These are phyloP conservation scores for Eupleurogrammus muticus DNA, from an alignment of 2,797 vertebrate genomes.

Conservation along the genomic window DNA sequence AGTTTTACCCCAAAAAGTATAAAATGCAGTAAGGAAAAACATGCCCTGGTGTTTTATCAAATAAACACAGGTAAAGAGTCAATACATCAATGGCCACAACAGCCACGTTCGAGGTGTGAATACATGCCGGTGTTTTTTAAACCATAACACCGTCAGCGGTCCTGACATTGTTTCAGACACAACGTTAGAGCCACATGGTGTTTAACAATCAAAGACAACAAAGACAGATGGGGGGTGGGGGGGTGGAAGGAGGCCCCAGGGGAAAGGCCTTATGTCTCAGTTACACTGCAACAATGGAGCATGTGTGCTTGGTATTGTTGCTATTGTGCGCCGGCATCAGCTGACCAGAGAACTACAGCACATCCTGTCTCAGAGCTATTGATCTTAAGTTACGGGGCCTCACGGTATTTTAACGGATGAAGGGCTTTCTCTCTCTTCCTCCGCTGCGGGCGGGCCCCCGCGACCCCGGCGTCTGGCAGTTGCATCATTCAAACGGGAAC, in stretches of 20 bases:
- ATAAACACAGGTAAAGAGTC: too few species aligned
- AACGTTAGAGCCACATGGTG: slow-evolving; percentile 63
- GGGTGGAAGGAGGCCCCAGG: slow-evolving; percentile 60
- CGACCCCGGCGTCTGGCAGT: slow-evolving; percentile 60
- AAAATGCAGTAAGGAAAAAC: too few species aligned
- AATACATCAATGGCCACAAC: not conserved
- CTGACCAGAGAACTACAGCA: slow-evolving; percentile 74
- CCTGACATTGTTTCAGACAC: slow-evolving; percentile 49
- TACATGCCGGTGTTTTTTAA: slow-evolving; percentile 52
- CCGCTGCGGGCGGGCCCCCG: slow-evolving; percentile 46
- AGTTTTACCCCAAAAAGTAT: too few species aligned
- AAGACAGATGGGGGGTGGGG: slow-evolving; percentile 73
- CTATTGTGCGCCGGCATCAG: slow-evolving; percentile 74
- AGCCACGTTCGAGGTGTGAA: not conserved
- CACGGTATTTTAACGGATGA: slow-evolving; percentile 75
- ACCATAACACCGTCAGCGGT: slow-evolving; percentile 58
- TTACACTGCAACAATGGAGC: slow-evolving; percentile 80
- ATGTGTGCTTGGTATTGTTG: slow-evolving; percentile 66
- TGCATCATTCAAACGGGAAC: slow-evolving; percentile 80
- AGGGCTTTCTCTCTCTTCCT: slow-evolving; percentile 62
- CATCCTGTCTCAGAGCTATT: slow-evolving; percentile 71
- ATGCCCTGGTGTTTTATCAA: too few species aligned
- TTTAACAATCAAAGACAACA: slow-evolving; percentile 65
- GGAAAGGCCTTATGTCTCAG: slow-evolving; percentile 77
- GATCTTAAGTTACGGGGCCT: slow-evolving; percentile 67